Percentiles rank a stretch among this genome's conserved stretches.
phyloP scores from a whole-genome alignment of 2,797 vertebrate genomes.

The Artibeus jamaicensis region DNA sequence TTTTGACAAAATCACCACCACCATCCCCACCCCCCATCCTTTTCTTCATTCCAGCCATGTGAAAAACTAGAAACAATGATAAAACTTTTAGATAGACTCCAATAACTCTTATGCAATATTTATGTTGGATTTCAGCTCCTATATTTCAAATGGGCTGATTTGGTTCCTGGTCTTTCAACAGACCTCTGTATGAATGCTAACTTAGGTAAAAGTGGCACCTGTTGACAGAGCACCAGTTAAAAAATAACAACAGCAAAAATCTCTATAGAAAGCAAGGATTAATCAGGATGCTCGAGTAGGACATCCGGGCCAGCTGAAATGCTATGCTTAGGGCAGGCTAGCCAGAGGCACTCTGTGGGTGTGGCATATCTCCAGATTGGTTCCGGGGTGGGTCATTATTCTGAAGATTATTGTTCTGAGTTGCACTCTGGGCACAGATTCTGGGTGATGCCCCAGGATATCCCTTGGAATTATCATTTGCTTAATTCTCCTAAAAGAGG shows the following conservation, averaged over 20 bases:
- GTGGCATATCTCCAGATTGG: background rate
- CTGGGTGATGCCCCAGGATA: background rate
- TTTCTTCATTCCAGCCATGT: background rate
- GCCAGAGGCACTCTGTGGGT: background rate
- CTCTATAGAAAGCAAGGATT: background rate
- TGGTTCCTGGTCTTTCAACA: background rate
- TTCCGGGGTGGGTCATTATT: background rate
- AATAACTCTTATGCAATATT: background rate
- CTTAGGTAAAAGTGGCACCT: background rate
- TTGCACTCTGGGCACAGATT: background rate
- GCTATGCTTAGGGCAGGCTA: background rate
- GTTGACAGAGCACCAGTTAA: background rate
- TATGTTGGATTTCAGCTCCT: background rate
- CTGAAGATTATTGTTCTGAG: background rate
- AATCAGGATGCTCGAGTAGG: background rate
- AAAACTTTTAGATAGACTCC: background rate
- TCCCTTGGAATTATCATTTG: background rate
- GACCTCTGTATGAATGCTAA: background rate
- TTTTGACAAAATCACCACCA: background rate
- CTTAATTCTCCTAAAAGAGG: background rate
- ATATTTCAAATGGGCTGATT: background rate
- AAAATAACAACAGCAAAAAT: background rate
- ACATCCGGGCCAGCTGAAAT: background rate
- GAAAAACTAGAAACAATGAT: background rate
- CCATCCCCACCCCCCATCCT: background rate